phyloP scores from a whole-genome alignment of 1,140 invertebrate genomes.

The Mercenaria mercenaria region DNA sequence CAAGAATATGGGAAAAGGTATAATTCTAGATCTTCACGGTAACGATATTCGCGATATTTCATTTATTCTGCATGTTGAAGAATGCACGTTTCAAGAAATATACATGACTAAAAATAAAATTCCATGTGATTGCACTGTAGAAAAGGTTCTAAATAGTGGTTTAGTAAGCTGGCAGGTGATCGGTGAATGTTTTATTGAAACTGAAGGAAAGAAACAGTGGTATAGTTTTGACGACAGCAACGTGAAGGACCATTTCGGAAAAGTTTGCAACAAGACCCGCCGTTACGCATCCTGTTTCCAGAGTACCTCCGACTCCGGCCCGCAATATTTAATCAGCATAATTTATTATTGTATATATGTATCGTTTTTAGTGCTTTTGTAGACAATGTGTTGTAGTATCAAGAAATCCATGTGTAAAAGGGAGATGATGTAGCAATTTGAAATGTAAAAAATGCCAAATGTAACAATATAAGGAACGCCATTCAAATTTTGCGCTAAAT shows the following conservation, averaged over 20 bases:
- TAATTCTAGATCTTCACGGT: conserved; percentile 37
- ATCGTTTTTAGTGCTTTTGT: not conserved
- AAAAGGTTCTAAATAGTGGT: conserved; percentile 62
- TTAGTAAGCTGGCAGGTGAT: conserved; percentile 9
- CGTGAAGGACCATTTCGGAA: conserved; percentile 6
- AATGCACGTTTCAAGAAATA: conserved; percentile 53
- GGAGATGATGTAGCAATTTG: no score
- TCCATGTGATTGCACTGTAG: conserved; percentile 50
- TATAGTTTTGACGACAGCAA: conserved; percentile 34
- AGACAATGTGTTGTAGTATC: not conserved
- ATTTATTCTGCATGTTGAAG: conserved; percentile 48
- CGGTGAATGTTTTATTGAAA: conserved; percentile 52
- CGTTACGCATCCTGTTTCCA: conserved; percentile 27
- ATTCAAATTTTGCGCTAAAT: no score
- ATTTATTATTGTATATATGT: not conserved
- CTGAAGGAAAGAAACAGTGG: not conserved
- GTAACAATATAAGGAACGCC: no score
- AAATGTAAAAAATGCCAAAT: no score
- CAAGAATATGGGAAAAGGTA: conserved; percentile 44
- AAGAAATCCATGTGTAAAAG: no score
- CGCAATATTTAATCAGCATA: conserved; percentile 18
- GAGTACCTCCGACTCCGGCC: not conserved
- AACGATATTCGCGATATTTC: conserved; percentile 47
- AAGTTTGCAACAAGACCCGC: conserved; percentile 21
- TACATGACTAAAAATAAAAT: conserved; percentile 54